Evolutionary conservation across 1,140 invertebrate genomes (phyloP).

Genomic region (Lycorma delicatula): DNA sequence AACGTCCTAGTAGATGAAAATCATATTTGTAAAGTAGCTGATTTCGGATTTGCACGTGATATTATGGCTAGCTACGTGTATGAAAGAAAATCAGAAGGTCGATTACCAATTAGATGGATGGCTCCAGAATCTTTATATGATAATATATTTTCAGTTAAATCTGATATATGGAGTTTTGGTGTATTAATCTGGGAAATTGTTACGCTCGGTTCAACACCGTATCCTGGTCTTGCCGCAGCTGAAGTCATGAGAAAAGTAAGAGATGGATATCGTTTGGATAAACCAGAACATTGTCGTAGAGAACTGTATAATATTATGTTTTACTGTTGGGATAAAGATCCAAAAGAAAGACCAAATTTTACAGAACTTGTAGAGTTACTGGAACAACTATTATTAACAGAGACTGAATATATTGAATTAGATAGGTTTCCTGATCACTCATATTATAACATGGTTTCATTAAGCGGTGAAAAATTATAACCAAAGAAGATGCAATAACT

Average conservation of each 20-base stretch:
- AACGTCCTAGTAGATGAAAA: slow-evolving; percentile 84
- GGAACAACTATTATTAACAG: slow-evolving; percentile 72
- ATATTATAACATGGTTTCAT: slow-evolving; percentile 81
- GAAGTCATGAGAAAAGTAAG: slow-evolving; percentile 61
- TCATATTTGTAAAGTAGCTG: slow-evolving; percentile 83
- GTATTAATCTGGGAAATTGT: slow-evolving; percentile 84
- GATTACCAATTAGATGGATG: slow-evolving; percentile 75
- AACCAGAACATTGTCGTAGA: slow-evolving; percentile 78
- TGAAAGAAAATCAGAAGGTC: slow-evolving; percentile 81
- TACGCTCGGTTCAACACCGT: slow-evolving; percentile 81
- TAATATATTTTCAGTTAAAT: slow-evolving; percentile 83
- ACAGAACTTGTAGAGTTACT: slow-evolving; percentile 66
- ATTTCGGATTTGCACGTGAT: slow-evolving; percentile 88
- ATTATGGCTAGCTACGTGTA: slow-evolving; percentile 76
- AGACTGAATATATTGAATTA: slow-evolving; percentile 88
- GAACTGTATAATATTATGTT: slow-evolving; percentile 92
- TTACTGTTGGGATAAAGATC: slow-evolving; percentile 83
- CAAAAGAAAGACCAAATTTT: slow-evolving; percentile 66
- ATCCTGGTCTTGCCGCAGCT: slow-evolving; percentile 73
- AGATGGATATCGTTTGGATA: slow-evolving; percentile 75
- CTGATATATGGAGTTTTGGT: slow-evolving; percentile 90
- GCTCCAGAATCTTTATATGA: slow-evolving; percentile 87
- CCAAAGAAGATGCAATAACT: too few relatives aligned
- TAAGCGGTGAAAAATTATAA: slow-evolving; percentile 64
- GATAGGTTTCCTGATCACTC: slow-evolving; percentile 88